Evolutionary conservation across 2,797 vertebrate species (phyloP), one percentile per base, ranked within the genome.

Genomic region (Chelon labrosus): DNA sequence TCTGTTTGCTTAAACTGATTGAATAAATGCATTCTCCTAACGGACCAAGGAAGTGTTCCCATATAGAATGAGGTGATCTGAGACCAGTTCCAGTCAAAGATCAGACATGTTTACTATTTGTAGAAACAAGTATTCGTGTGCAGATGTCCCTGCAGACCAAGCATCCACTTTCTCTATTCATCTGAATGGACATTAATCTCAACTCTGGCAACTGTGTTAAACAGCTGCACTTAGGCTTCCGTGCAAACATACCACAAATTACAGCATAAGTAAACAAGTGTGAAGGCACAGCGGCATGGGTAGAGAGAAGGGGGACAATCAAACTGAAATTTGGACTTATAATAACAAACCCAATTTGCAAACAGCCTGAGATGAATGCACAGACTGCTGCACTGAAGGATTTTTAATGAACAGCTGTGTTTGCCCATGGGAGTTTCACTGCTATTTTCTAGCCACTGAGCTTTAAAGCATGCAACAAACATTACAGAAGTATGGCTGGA

Each of bases 391-490:
- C 3, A 50, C n/a, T 59, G 6, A 66, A 46, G 44, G 22, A 31
- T 58, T 46, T 71, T 65, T 70, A 68, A 65, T 78, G 41, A 65
- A 65, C 11, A 65, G 8, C 31, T 61, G 17, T 53, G 65, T 19
- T 37, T 2, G 8, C 38, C 12, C 22, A 19, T 5, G 51, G 57
- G 10, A 20, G 10, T 55, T 56, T 38, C 16, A 20, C 13, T 11
- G 14, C 27, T 35, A 3, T 73, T 65, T 70, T 64, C 17, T 19
- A 31, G 9, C 14, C 54, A 65, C 5, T 3, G 39, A 63, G 37
- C 52, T 44, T 57, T 44, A 59, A 64, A 44, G 46, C 17, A 7
- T 20, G 58, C 17, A 31, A 31, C 11, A 65, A 58, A 50, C 31
- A 49, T 44, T 13, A 20, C 49, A 19, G 25, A 46, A 49, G 16